Evolutionary conservation across 35 echinoderm and acorn worm species (phyloP), one percentile per base, ranked within the genome.

Genomic region (Anneissia japonica): DNA sequence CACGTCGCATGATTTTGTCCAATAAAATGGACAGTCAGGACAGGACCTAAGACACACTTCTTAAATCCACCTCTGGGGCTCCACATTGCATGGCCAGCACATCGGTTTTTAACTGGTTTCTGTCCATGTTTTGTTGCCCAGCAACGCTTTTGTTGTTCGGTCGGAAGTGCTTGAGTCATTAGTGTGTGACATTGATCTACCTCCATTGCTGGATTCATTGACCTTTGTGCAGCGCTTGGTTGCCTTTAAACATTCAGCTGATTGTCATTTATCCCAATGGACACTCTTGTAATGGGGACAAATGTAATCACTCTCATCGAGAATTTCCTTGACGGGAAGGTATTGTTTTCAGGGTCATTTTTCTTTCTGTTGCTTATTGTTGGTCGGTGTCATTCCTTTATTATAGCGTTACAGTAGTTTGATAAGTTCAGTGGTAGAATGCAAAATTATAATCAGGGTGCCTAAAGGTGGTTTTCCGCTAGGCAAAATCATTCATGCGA

Each of bases 81-180:
- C 2, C 9, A n/a, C 21, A 64, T 9, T 19, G 1, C 51, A 6
- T 16, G 51, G 5, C 51, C 51, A 64, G 51, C 1, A 3, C 7
- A 64, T 64, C 9, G 26, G 51, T 6, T 9, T 23, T 64, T 19
- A 64, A 23, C 51, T 64, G 51, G 26, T 64, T 6, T 3, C 51
- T 64, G 51, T 64, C 51, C 51, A 19, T 64, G 51, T 26, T 64
- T 23, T 64, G 7, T 9, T 12, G 51, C 80, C 86, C 96, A 99
- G 92, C 96, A 99, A 94, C 92, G 86, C 92, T 89, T 36, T 89
- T 94, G 93, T 92, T 99, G 92, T 94, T 78, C 83, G 82, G 82
- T 99, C 82, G 81, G 96, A 87, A 94, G 96, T 99, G 92, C 96
- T 90, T 99, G 96, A 99, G 96, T 99, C 96, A 99, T 99, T 89